Base-by-base conservation (phyloP, 2,797 vertebrate species). In the Artibeus lituratus region DNA sequence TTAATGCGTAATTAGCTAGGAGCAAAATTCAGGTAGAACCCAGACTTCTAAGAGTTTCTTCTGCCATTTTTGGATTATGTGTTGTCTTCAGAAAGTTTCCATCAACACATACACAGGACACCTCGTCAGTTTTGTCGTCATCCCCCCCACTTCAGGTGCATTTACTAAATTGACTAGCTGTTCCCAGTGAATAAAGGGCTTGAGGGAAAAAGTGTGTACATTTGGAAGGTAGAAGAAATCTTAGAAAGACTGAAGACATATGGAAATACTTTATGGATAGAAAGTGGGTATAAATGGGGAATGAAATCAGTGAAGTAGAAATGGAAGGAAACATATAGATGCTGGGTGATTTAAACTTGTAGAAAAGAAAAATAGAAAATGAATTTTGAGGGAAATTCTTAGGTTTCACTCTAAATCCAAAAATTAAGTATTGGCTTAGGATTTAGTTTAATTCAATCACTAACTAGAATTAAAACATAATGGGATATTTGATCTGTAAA, bases 401-500 rank as follows among this genome's bases (percentile, higher is more conserved):
- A 39, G 22, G 10, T 77, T 89, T 96, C 15, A 74, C 8, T 2
- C 7, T 26, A 8, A 94, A 14, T n/a, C 92, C 32, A 47, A 86
- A 87, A 90, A 86, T 7, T 62, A 78, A 96, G 9, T 4, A 88
- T 39, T 88, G 92, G 67, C 8, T 88, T 91, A 72, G 32, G 22
- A 80, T 96, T 91, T 49, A 83, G 49, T 90, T 84, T 92, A 91
- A 86, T 95, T 95, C 42, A 73, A 95, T 29, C 39, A 51, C 59
- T 49, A 82, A 89, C 42, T 26, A 80, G 29, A 96, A 86, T 80
- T 67, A 95, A 97, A 88, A 22, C 70, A 18, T 80, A 97, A 97
- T 97, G 95, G 8, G 35, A 91, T 97, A 86, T 95, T 98, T 92
- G 59, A 93, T 67, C 69, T 94, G 70, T 91, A 98, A 98, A 93